These are phyloP conservation scores for Poeciliopsis presidionis DNA, from an alignment of 2,797 vertebrate genomes.

Conservation along the genomic window DNA sequence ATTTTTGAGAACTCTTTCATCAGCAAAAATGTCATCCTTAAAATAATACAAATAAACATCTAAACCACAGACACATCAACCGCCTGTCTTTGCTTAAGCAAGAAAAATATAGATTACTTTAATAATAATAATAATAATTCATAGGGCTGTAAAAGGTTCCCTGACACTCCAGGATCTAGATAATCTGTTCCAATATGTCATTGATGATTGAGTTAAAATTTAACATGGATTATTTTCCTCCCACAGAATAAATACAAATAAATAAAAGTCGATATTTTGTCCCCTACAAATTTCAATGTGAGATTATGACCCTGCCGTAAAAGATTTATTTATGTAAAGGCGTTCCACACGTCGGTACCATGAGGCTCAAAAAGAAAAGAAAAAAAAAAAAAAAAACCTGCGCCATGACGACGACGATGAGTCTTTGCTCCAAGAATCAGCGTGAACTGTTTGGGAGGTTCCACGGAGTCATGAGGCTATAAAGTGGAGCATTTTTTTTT, in stretches of 20 bases:
- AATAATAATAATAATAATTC: not conserved
- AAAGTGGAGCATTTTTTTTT: conserved; percentile 16
- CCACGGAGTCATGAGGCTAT: conserved; percentile 29
- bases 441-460: conserved; percentile 16
- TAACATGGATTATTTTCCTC: not conserved
- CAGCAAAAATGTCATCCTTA: too few species aligned
- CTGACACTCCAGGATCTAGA: not conserved
- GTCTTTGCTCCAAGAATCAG: not conserved
- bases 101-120: not conserved
- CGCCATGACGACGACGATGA: not conserved
- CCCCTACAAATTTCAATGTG: not conserved
- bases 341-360: not conserved
- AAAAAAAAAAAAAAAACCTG: not conserved
- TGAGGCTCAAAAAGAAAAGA: not conserved
- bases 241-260: not conserved
- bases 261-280: not conserved
- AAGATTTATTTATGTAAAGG: not conserved
- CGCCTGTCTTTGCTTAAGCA: not conserved
- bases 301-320: not conserved
- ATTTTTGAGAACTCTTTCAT: too few species aligned
- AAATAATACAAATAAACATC: too few species aligned
- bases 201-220: not conserved
- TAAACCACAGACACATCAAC: not conserved
- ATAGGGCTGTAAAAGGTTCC: not conserved
- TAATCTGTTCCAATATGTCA: not conserved